phyloP scores from a whole-genome alignment of 2,113 vertebrate genomes.

The Xenopus laevis region DNA sequence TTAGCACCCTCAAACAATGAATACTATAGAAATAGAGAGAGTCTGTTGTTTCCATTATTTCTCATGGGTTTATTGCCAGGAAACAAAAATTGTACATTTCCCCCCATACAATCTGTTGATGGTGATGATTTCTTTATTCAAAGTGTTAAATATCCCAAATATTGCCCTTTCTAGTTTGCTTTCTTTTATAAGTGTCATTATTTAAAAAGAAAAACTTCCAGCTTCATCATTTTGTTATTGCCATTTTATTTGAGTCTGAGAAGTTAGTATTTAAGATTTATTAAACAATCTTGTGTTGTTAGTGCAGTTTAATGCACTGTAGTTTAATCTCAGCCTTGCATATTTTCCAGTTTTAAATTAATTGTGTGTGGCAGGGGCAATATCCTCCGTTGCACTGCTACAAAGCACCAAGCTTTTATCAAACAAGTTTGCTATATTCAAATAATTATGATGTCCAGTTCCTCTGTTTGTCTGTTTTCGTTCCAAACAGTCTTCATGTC shows the following conservation, averaged over 20 bases:
- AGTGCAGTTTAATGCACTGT: constrained; percentile 15
- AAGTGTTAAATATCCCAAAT: constrained; percentile 7
- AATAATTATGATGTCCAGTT: too few relatives aligned
- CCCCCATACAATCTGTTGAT: too few relatives aligned
- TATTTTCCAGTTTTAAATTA: constrained; percentile 22
- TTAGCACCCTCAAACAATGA: too few relatives aligned
- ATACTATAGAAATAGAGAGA: too few relatives aligned
- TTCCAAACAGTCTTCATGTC: too few relatives aligned
- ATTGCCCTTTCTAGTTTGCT: not conserved
- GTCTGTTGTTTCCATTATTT: too few relatives aligned
- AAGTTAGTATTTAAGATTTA: constrained; percentile 33
- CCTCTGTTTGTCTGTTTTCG: too few relatives aligned
- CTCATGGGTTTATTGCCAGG: too few relatives aligned
- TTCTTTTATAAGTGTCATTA: constrained; percentile 29
- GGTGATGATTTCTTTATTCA: too few relatives aligned
- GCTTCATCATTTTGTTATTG: constrained; percentile 22
- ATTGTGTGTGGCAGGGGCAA: constrained; percentile 15
- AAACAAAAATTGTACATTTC: too few relatives aligned
- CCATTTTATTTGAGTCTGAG: constrained; percentile 23
- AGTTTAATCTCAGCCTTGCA: constrained; percentile 9
- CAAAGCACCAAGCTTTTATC: too few relatives aligned
- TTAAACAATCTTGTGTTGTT: constrained; percentile 25
- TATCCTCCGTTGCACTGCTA: not conserved
- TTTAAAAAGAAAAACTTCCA: constrained; percentile 19
- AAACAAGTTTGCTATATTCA: too few relatives aligned